Base-by-base conservation (phyloP, 30 jellyfish, hydroid and myxozoan species). In the Aurelia coerulea region DNA sequence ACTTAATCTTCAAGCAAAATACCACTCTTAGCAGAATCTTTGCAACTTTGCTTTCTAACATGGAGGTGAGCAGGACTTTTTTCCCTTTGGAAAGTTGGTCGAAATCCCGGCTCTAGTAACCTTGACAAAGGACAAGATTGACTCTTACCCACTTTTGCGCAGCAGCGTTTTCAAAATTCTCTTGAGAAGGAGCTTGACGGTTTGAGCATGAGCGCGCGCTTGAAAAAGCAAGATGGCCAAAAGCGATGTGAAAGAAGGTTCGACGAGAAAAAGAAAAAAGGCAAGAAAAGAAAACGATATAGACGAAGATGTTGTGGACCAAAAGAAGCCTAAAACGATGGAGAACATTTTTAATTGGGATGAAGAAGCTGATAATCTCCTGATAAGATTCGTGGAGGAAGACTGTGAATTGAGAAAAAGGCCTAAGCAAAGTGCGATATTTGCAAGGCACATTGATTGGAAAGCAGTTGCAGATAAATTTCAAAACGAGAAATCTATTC, bases 401-500 rank as follows among this genome's bases (percentile, higher is more conserved):
- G 42, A 63, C 75, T 39, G 29, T 18, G 13, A 32, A 17, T 37
- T 52, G 4, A 56, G 71, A 62, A 71, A 33, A n/a, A 16, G 93
- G 81, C 81, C 93, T 58, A 84, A 84, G 67, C 50, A 2, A 17
- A 39, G 10, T 9, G 4, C 6, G 51, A 72, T 84, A 12, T 59
- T 60, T 19, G 32, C 65, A 60, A 84, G 50, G 58, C 84, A 84
- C 53, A 74, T 84, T 46, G 68, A 84, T 37, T 84, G 93, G 93
- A 16, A 66, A 53, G 60, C 58, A 15, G 67, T 84, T 35, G 84
- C 93, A 23, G 64, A 65, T 7, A 72, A 51, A 50, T 33, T 84
- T 34, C 29, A 23, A 13, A 23, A 73, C 3, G 93, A 73, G 42
- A 73, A 33, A 12, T 65, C 51, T 10, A 16, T 32, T 33, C 34